A percentile compares a stretch with the other conserved stretches of the same genome.
phyloP scores from a whole-genome alignment of 2,113 vertebrate species.

The Calyptomena viridis region DNA sequence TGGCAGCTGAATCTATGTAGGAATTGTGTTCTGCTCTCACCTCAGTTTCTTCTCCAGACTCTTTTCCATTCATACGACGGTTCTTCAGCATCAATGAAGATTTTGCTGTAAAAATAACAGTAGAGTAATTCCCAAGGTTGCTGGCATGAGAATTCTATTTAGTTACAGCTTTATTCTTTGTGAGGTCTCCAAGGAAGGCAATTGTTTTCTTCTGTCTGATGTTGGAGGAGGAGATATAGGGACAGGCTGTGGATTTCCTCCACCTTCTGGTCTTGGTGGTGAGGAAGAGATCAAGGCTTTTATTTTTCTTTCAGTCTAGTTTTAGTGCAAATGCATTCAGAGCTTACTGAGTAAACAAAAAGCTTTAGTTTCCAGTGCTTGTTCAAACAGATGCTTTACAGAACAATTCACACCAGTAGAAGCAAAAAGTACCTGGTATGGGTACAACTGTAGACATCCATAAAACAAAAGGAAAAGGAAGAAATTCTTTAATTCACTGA shows the following conservation, averaged over 20 bases:
- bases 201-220: slow-evolving; percentile 32
- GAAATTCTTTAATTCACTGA: neutral
- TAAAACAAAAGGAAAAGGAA: neutral
- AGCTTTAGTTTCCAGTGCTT: neutral
- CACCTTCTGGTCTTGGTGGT: neutral
- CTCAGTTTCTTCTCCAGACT: neutral
- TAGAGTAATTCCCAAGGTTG: neutral
- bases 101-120: neutral
- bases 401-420: neutral
- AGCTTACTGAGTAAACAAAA: neutral
- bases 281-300: neutral
- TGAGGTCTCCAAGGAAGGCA: neutral
- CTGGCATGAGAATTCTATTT: neutral
- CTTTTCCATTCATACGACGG: neutral
- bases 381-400: neutral
- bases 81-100: neutral
- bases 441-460: neutral
- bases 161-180: neutral
- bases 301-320: neutral
- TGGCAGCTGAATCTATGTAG: accelerated
- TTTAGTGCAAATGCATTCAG: neutral
- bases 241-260: neutral
- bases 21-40: neutral
- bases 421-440: neutral
- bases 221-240: neutral